phyloP scores from a whole-genome alignment of 2,797 vertebrate genomes.

The Myotis findleyi region DNA sequence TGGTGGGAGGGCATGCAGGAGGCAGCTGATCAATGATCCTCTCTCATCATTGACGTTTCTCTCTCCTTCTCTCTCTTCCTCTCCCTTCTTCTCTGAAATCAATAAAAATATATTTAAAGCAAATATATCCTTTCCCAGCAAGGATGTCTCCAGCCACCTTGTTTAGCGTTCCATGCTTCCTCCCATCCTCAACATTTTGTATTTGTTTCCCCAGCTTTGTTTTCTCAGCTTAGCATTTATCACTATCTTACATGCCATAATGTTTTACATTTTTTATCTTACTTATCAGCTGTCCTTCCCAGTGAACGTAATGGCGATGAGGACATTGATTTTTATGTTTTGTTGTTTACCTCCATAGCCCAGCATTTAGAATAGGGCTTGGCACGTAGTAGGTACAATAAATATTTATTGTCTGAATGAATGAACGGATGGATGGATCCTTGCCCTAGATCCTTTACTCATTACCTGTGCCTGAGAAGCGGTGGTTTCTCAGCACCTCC shows the following conservation, averaged over 20 bases:
- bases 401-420: constrained; percentile 49
- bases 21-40: no score
- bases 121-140: neutral
- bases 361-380: constrained; percentile 22
- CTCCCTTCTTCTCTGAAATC: no score
- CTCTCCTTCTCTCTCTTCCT: no score
- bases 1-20: no score
- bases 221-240: constrained; percentile 11
- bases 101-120: no score
- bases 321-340: constrained; percentile 20
- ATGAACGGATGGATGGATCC: neutral
- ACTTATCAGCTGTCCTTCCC: constrained; percentile 52
- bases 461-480: constrained; percentile 2
- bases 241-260: neutral
- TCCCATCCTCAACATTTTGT: neutral
- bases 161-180: neutral
- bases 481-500: neutral
- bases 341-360: constrained; percentile 34
- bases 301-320: neutral
- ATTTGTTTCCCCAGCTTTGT: constrained; percentile 64
- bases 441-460: constrained; percentile 10
- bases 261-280: constrained; percentile 55
- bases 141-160: neutral
- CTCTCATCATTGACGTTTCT: no score
- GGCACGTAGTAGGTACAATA: constrained; percentile 51